Base-by-base conservation (phyloP, 1,140 invertebrate genomes). In the Cotesia glomerata region DNA sequence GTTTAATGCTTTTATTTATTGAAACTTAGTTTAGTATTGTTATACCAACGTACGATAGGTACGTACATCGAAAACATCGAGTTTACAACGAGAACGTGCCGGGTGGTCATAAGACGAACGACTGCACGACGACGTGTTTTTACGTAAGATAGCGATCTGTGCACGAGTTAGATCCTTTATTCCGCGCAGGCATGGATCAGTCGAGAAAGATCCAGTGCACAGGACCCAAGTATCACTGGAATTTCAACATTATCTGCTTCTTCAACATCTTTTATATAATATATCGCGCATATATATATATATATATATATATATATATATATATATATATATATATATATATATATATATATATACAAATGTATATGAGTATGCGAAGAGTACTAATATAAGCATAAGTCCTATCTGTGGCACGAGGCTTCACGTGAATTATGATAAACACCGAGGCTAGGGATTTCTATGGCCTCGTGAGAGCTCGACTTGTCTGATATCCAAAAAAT, bases 401-500 rank as follows among this genome's bases (percentile, higher is more conserved):
- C 32, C 16, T 14, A 35, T 8, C 13, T 14, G 51, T 39, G 11
- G 52, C 45, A 9, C 71, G 77, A 73, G 74, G 79, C 73, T 74
- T 77, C 73, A 54, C 68, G 74, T 79, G 79, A 81, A 82, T 82
- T 81, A 81, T 82, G 81, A 82, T 81, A 81, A 82, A 82, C 79
- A 75, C 78, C 72, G 71, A 68, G 73, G 74, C 70, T 81, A 71
- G 76, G 79, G 79, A 75, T 75, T 75, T 75, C 72, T 75, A 68
- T 68, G 65, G 58, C 26, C 45, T 56, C 65, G 14, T 18, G 70
- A 54, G 39, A 45, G 32, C 39, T 49, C 18, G 65, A 67, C 65
- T 49, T 49, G 62, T 49, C 62, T 49, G 65, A 45, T 45, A 45
- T 49, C 65, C 1, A 56, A 72, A 72, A 67, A 72, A 59, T 66